Evolutionary conservation across 2,888 invertebrate genomes (phyloP).

Genomic region (Erynnis tages): DNA sequence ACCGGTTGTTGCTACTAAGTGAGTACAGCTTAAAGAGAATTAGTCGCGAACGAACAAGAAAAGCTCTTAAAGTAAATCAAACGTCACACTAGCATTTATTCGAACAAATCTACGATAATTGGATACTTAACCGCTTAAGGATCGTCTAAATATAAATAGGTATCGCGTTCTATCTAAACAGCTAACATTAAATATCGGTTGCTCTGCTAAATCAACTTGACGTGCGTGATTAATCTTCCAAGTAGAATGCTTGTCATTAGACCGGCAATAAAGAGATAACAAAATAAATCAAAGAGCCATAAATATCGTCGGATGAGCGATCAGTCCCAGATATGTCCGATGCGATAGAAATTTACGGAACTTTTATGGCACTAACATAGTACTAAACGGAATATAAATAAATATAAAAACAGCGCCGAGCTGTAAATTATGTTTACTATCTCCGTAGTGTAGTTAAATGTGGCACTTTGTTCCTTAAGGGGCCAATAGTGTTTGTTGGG

Average conservation of each 20-base stretch:
- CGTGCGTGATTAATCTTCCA: constrained; percentile 76
- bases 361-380: constrained; percentile 66
- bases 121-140: constrained; percentile 61
- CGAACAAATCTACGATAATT: constrained; percentile 47
- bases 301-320: constrained; percentile 74
- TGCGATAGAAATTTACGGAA: constrained; percentile 70
- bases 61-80: constrained; percentile 15
- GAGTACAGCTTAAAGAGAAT: constrained; percentile 4
- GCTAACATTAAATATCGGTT: constrained; percentile 77
- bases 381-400: constrained; percentile 66
- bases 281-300: constrained; percentile 80
- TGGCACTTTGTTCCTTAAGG: constrained; percentile 49
- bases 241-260: constrained; percentile 79
- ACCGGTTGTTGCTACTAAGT: neutral
- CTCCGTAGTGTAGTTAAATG: constrained; percentile 46
- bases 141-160: constrained; percentile 70
- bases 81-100: constrained; percentile 28
- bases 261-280: constrained; percentile 78
- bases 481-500: constrained; percentile 27
- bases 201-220: constrained; percentile 80
- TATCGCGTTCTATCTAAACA: constrained; percentile 72
- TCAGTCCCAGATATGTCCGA: constrained; percentile 71
- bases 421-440: constrained; percentile 73
- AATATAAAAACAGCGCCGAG: constrained; percentile 62
- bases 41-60: neutral